Conservation (phyloP, 1,140 invertebrate species). For the Microplitis demolitor region DNA sequence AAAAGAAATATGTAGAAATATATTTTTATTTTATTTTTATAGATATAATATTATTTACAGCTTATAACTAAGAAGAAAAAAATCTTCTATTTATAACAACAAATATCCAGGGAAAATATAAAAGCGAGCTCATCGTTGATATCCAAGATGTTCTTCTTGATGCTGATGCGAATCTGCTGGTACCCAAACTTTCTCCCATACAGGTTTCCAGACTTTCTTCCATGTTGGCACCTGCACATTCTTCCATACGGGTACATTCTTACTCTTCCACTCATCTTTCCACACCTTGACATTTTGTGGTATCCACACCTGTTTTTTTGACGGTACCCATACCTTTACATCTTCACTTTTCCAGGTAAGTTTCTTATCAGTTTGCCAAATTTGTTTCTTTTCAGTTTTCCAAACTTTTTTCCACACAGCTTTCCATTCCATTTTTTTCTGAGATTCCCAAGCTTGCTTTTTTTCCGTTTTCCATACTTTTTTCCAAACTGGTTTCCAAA, state of each 20-base stretch:
- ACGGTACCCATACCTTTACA: constrained; percentile 75
- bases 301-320: constrained; percentile 80
- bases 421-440: constrained; percentile 79
- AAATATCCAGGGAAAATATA: too few relatives aligned
- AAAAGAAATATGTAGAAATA: too few relatives aligned
- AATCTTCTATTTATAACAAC: too few relatives aligned
- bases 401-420: constrained; percentile 76
- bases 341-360: constrained; percentile 77
- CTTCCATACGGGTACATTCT: constrained; percentile 70
- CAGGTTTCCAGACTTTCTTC: constrained; percentile 77
- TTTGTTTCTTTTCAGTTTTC: constrained; percentile 76
- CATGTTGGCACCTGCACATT: constrained; percentile 72
- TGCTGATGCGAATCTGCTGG: constrained; percentile 62
- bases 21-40: too few relatives aligned
- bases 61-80: too few relatives aligned
- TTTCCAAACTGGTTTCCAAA: constrained; percentile 78
- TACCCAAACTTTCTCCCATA: constrained; percentile 79
- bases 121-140: constrained; percentile 7
- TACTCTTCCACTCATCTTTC: constrained; percentile 77
- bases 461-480: constrained; percentile 70
- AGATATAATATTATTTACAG: too few relatives aligned
- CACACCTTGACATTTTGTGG: constrained; percentile 77
- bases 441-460: constrained; percentile 66
- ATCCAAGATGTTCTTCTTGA: constrained; percentile 30
- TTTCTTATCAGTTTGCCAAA: constrained; percentile 76